Conservation (phyloP, 2,888 invertebrate genomes). For the Gisinianus flammeolus region DNA sequence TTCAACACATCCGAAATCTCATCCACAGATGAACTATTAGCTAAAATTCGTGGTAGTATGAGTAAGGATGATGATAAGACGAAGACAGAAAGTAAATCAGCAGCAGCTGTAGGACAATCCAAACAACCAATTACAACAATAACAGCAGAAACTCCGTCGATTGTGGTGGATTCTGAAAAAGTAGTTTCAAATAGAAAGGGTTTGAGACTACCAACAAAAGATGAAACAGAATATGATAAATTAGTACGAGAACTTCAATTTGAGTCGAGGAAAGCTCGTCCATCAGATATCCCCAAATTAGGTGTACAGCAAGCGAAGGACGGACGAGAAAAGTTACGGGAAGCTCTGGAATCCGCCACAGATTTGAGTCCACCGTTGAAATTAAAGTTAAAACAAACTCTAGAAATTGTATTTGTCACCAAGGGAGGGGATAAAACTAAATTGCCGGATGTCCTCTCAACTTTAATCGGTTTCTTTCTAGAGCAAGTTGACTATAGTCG, state of each 20-base stretch:
- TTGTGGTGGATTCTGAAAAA: not conserved
- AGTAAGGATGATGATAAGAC: not conserved
- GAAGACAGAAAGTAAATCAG: not conserved
- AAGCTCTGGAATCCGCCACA: constrained; percentile 1
- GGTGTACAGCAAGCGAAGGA: constrained; percentile 59
- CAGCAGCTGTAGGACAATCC: not conserved
- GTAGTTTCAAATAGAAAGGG: not conserved
- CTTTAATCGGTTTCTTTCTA: constrained; percentile 27
- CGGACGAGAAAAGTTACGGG: constrained; percentile 44
- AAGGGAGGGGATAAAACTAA: constrained; percentile 38
- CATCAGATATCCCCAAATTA: constrained; percentile 61
- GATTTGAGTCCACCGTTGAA: not conserved
- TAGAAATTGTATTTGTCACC: constrained; percentile 40
- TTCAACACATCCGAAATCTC: constrained; percentile 48
- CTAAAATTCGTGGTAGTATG: constrained; percentile 14
- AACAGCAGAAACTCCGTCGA: not conserved
- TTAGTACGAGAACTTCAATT: constrained; percentile 80
- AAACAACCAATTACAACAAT: not conserved
- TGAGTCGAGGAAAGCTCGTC: constrained; percentile 81
- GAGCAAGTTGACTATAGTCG: constrained; percentile 21
- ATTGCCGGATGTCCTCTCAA: constrained; percentile 27
- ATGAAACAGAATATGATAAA: constrained; percentile 75
- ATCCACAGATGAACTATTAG: constrained; percentile 28
- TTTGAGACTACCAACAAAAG: constrained; percentile 57
- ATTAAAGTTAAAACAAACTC: constrained; percentile 47